Evolutionary conservation across 2,888 invertebrate genomes (phyloP), one percentile per base, ranked within the genome.

Genomic region (Aleiodes testaceus): DNA sequence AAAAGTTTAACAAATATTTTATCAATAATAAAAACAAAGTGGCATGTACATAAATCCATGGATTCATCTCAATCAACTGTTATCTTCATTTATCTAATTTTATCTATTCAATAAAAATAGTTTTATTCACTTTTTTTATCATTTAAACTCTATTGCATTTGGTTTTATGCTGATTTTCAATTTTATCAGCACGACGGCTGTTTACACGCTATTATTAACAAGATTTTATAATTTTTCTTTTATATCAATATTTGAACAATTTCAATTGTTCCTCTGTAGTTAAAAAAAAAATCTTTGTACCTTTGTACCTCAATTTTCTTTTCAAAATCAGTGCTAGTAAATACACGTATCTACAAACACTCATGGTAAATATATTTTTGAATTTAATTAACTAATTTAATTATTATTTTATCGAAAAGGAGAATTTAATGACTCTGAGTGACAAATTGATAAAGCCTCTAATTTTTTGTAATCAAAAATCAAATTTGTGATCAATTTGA

Each of bases 1-100:
- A 52, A 66, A 66, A 66, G 30, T 50, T 52, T 53, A 52, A 66
- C 66, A 66, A 66, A 66, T 50, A 52, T 66, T 18, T 4, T 16
- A 52, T 52, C 42, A 9, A 42, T 36, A 66, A 42, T 14, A 53
- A 66, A 53, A 44, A 44, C 55, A 53, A 52, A 66, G 6, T 44
- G 12, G 42, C 14, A 53, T 45, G 30, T 55, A 55, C n/a, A 55
- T 55, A 30, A 44, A 53, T 16, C n/a, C 22, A 30, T 12, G 20
- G 5, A 52, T 52, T 42, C 18, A 26, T 36, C 5, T 42, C 5
- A 52, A 52, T n/a, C 9, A 52, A 16, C 2, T 20, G 11, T 44
- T n/a, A 49, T 49, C 22, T 36, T 36, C 36, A 36, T 36, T 36
- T 36, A 36, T 36, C 5, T 36, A 26, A 9, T 36, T 26, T 30